phyloP scores from a whole-genome alignment of 2,113 vertebrate genomes.

The Oostethus manadensis region DNA sequence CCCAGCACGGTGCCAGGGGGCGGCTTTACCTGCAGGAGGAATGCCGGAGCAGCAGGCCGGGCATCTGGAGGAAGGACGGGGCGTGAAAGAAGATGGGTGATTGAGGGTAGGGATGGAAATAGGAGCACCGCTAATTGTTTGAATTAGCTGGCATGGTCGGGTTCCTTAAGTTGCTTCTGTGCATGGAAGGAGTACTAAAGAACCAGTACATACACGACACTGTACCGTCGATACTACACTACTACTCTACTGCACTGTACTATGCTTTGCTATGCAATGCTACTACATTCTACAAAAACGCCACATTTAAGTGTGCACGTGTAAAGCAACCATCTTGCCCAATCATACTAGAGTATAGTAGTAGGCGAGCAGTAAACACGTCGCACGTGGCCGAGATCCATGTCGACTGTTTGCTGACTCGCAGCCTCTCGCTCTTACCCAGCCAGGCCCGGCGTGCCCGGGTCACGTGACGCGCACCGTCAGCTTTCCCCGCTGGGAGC shows the following conservation, averaged over 20 bases:
- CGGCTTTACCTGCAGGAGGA: slow-evolving; percentile 57
- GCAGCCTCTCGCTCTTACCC: slow-evolving; percentile 45
- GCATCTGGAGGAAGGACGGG: slow-evolving; percentile 34
- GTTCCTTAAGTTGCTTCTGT: too few relatives aligned
- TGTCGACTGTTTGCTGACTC: slow-evolving; percentile 62
- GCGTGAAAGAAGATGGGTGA: slow-evolving; percentile 22
- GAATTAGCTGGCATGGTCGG: neutral
- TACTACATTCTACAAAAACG: neutral
- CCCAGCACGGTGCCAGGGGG: slow-evolving; percentile 61
- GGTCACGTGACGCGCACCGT: slow-evolving; percentile 27
- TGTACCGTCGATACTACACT: neutral
- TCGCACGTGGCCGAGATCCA: slow-evolving; percentile 61
- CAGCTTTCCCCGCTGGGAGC: slow-evolving; percentile 23
- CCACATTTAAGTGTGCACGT: neutral
- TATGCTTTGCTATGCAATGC: neutral
- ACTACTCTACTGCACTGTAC: neutral
- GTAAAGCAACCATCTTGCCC: fast-evolving
- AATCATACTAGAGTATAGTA: too few relatives aligned
- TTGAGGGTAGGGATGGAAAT: slow-evolving; percentile 27
- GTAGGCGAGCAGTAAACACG: too few relatives aligned
- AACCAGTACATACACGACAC: neutral
- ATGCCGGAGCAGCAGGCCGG: slow-evolving; percentile 45
- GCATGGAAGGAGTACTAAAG: too few relatives aligned
- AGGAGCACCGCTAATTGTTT: slow-evolving; percentile 8
- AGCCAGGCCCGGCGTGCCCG: slow-evolving; percentile 37